Evolutionary conservation across 2,113 vertebrate genomes (phyloP).

Genomic region (Apteryx mantelli): DNA sequence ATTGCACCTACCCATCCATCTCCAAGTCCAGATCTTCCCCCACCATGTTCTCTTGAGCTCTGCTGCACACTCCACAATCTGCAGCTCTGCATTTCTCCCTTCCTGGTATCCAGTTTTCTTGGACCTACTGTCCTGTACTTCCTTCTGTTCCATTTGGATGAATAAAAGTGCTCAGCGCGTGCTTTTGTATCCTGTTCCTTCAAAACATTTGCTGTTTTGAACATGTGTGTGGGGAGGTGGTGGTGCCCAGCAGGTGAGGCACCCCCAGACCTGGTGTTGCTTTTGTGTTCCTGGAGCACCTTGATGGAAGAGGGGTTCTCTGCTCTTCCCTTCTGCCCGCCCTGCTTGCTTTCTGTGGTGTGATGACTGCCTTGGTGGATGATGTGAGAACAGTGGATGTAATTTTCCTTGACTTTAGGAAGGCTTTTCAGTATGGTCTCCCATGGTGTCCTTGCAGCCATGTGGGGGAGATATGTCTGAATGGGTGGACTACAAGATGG

Average conservation of each 20-base stretch:
- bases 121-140: not conserved
- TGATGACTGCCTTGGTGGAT: not conserved
- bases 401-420: not conserved
- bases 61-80: not conserved
- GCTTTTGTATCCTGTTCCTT: not conserved
- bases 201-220: not conserved
- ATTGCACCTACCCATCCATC: not conserved
- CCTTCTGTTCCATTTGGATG: not conserved
- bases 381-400: not conserved
- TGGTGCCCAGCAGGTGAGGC: not conserved
- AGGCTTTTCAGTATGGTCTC: not conserved
- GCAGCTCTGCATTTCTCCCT: not conserved
- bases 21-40: not conserved
- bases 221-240: no score
- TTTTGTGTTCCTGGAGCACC: not conserved
- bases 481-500: not conserved
- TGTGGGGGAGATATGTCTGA: not conserved
- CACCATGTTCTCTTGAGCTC: not conserved
- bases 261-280: not conserved
- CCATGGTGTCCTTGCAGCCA: not conserved
- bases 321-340: not conserved
- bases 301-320: not conserved
- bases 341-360: not conserved
- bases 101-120: not conserved
- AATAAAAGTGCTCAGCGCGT: not conserved